Percentiles rank a stretch among this genome's conserved stretches.
These are phyloP conservation scores for Sycophila sp. DNA, from an alignment of 1,140 invertebrate species.

Conservation along the genomic window DNA sequence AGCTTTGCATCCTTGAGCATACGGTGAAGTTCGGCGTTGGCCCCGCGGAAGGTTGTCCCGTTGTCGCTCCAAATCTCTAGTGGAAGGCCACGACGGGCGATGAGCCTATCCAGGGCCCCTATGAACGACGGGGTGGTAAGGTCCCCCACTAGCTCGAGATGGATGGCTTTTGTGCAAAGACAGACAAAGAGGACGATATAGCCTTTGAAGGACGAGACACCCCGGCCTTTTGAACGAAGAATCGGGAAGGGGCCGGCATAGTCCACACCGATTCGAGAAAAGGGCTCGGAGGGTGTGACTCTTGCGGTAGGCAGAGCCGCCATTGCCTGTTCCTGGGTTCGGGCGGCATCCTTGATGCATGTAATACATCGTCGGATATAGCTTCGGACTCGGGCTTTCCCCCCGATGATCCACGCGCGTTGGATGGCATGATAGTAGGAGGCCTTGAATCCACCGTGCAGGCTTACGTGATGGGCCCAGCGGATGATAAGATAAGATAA, in stretches of 20 bases:
- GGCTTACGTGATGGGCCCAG: background rate
- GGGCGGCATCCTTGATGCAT: background rate
- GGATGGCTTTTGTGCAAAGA: background rate
- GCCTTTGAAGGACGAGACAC: too few species aligned
- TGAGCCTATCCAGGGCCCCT: background rate
- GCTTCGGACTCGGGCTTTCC: background rate
- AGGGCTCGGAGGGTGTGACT: too few species aligned
- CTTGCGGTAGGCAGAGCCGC: background rate
- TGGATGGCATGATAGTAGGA: background rate
- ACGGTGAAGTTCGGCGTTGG: background rate
- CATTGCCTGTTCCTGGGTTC: background rate
- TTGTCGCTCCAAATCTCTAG: constrained; percentile 2
- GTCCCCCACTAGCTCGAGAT: background rate
- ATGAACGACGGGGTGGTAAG: background rate
- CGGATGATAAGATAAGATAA: background rate
- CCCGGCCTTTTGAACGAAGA: too few species aligned
- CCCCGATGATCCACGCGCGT: background rate
- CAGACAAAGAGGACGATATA: too few species aligned
- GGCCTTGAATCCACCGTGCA: background rate
- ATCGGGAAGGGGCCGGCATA: too few species aligned
- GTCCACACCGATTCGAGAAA: too few species aligned
- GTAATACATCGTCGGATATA: background rate
- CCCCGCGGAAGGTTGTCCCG: background rate
- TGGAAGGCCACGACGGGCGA: background rate
- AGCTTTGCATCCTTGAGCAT: too few species aligned